Percentiles rank a stretch among this genome's conserved stretches.
Evolutionary conservation across 2,888 invertebrate genomes (phyloP).

Genomic region (Callyntrura guangdongensis): DNA sequence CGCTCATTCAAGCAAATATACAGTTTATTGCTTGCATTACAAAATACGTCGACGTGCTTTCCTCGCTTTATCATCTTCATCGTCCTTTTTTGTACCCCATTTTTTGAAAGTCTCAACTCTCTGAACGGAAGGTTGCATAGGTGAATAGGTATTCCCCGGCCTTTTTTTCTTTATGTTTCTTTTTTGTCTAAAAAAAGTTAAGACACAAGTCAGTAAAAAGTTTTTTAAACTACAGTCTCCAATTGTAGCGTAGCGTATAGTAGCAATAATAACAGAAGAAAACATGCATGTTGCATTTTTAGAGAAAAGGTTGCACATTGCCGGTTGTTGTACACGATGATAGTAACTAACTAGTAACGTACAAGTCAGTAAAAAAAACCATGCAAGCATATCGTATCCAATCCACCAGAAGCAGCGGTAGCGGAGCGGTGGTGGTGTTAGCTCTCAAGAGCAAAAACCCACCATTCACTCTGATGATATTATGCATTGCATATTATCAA

Average conservation of each 20-base stretch:
- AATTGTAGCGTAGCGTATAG: too few species aligned
- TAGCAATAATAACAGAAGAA: neutral
- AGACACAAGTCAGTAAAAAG: neutral
- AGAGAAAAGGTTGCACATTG: slow-evolving; percentile 7
- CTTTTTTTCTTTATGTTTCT: slow-evolving; percentile 1
- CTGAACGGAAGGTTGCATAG: slow-evolving; percentile 31
- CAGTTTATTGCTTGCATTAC: neutral
- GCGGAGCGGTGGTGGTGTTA: too few species aligned
- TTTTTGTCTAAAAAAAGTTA: slow-evolving; percentile 22
- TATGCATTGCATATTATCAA: slow-evolving; percentile 45
- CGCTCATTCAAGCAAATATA: neutral
- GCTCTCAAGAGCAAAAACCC: neutral
- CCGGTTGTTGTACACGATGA: slow-evolving; percentile 10
- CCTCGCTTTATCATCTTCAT: neutral
- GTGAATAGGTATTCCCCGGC: slow-evolving; percentile 46
- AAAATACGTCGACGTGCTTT: neutral
- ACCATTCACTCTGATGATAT: neutral
- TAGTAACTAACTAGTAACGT: neutral
- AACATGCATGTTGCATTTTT: slow-evolving; percentile 12
- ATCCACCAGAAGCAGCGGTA: neutral
- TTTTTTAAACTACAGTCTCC: neutral
- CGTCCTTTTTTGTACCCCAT: neutral
- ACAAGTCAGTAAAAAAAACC: slow-evolving; percentile 39
- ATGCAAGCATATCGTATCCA: slow-evolving; percentile 21
- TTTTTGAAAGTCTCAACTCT: slow-evolving; percentile 5